Evolutionary conservation across 2,797 vertebrate species (phyloP), one percentile per base, ranked within the genome.

Genomic region (Brotogeris chrysoptera): DNA sequence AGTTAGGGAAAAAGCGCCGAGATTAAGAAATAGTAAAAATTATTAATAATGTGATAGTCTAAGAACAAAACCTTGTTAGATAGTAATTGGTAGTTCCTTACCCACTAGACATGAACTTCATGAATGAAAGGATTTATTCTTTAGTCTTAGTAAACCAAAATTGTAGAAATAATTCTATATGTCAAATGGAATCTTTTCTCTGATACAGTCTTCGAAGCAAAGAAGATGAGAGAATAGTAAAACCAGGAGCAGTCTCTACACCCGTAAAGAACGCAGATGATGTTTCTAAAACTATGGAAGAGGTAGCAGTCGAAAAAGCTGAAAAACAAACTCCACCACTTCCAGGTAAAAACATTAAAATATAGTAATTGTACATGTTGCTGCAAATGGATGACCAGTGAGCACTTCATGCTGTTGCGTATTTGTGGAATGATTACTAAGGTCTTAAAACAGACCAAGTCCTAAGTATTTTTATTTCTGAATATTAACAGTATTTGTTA

Each of bases 281-380:
- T 71, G 81, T 96, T 80, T 97, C 98, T 91, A 99, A 99, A 98
- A 96, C 97, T 9, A 94, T 98, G 91, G 99, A 99, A 94, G 98
- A 99, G 36, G 95, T 98, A 30, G 73, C 97, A 46, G 95, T 96
- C 6, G 98, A 99, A 96, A 98, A 97, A 93, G 96, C 88, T 36
- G 98, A 98, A 73, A 99, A 99, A 88, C 99, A 98, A 96, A 98
- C 99, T 68, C 99, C 99, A 14, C 98, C 98, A 13, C 98, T 99
- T 86, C 99, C 99, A 98, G 99, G 99, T 99, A 92, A 98, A 97
- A 36, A 11, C n/a, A 25, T 12, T 36, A 43, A 63, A 86, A 53
- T 43, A 10, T 19, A 4, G 43, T 16, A 25, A 30, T 46, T 55
- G 24, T 39, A 6, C 4, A 7, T 80, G 8, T 38, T 66, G 34